Evolutionary conservation across 2,797 vertebrate species (phyloP).

Genomic region (Oreochromis mossambicus): DNA sequence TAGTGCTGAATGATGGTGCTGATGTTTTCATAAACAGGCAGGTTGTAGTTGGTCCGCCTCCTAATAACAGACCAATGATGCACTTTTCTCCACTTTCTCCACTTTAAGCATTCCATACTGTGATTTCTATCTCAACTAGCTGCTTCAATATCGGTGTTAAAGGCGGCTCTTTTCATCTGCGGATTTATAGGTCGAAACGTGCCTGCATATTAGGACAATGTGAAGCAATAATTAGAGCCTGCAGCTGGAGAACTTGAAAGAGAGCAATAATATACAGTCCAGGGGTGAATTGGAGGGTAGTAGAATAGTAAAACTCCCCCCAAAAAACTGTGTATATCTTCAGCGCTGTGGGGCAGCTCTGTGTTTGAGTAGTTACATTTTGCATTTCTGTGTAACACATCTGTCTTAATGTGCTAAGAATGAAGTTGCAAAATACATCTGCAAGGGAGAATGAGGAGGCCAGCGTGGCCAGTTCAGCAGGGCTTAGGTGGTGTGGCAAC

Average conservation of each 20-base stretch:
- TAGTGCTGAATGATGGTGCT: background rate
- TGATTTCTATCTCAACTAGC: background rate
- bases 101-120: background rate
- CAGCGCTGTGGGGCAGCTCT: background rate
- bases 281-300: constrained; percentile 43
- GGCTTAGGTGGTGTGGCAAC: background rate
- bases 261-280: constrained; percentile 43
- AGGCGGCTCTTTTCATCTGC: constrained; percentile 21
- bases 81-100: background rate
- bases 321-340: constrained; percentile 7
- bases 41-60: background rate
- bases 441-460: background rate
- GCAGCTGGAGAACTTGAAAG: constrained; percentile 59
- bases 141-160: constrained; percentile 12
- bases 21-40: constrained; percentile 13
- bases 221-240: constrained; percentile 38
- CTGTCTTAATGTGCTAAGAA: background rate
- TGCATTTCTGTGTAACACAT: background rate
- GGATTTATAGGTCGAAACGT: constrained; percentile 40
- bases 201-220: constrained; percentile 25
- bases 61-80: background rate
- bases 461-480: background rate
- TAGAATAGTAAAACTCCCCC: constrained; percentile 15
- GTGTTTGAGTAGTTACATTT: background rate
- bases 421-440: background rate